phyloP scores from a whole-genome alignment of 1,140 invertebrate genomes.

The Spodoptera frugiperda region DNA sequence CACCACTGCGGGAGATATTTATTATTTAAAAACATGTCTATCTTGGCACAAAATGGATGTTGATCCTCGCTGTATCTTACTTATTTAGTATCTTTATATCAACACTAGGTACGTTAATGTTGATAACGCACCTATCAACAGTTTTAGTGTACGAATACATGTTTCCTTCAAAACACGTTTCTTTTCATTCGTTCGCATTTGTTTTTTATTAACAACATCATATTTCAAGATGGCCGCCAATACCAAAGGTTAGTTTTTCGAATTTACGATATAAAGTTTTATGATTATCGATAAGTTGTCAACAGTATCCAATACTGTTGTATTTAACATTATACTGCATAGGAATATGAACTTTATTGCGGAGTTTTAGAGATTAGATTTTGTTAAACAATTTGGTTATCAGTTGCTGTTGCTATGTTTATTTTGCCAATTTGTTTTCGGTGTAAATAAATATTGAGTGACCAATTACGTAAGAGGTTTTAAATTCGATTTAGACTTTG shows the following conservation, averaged over 20 bases:
- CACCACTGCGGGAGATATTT: too few species aligned
- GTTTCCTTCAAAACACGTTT: conserved; percentile 34
- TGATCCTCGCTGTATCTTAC: background rate
- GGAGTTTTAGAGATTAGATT: background rate
- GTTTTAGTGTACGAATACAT: conserved; percentile 32
- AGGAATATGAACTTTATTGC: background rate
- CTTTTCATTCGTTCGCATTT: conserved; percentile 10
- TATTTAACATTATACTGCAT: background rate
- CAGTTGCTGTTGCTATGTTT: background rate
- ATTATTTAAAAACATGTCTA: conserved; percentile 5
- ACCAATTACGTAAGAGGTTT: too few species aligned
- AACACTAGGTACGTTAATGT: background rate
- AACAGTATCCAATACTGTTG: background rate
- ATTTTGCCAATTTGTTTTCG: background rate
- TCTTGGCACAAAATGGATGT: conserved; percentile 30
- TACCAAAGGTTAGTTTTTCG: conserved; percentile 57
- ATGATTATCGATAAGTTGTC: background rate
- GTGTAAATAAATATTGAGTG: background rate
- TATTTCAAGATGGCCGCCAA: conserved; percentile 53
- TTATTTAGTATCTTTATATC: conserved; percentile 32
- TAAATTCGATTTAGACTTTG: too few species aligned
- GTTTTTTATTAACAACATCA: background rate
- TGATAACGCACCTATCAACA: conserved; percentile 35
- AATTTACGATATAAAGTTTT: background rate
- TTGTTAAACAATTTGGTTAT: background rate